These are phyloP conservation scores for Tetrao urogallus DNA, from an alignment of 2,113 vertebrate genomes.

Conservation along the genomic window DNA sequence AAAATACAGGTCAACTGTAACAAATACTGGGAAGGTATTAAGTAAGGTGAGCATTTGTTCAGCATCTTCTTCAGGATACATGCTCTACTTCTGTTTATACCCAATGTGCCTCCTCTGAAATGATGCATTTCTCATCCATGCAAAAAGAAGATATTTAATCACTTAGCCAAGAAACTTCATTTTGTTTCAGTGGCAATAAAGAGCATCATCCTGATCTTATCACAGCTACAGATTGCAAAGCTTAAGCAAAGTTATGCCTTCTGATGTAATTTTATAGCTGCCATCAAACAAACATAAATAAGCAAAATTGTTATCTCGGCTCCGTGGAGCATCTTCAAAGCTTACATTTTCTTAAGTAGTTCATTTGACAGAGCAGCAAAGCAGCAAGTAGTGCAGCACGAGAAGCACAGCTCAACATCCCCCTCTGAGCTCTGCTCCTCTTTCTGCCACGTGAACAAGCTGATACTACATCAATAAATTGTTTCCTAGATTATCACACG, in stretches of 20 bases:
- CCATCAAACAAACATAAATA: neutral
- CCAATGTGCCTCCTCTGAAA: neutral
- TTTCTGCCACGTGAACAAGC: neutral
- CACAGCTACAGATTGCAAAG: neutral
- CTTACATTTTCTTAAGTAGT: rapidly evolving
- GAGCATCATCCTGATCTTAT: neutral
- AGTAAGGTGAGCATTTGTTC: neutral
- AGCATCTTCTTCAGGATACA: neutral
- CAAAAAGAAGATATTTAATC: neutral
- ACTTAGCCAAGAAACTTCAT: neutral
- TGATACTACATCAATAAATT: neutral
- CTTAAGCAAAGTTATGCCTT: neutral
- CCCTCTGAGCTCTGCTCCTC: neutral
- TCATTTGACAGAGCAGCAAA: neutral
- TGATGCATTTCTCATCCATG: neutral
- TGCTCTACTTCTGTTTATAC: neutral
- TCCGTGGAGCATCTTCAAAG: neutral
- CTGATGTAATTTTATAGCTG: slow-evolving; percentile 1
- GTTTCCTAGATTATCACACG: rapidly evolving
- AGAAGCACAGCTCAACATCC: rapidly evolving
- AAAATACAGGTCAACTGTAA: slow-evolving; percentile 15
- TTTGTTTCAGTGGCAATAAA: slow-evolving; percentile 6
- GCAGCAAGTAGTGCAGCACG: rapidly evolving
- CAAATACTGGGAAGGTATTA: neutral
- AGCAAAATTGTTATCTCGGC: neutral